phyloP scores from a whole-genome alignment of 2,113 vertebrate species.

The Chiloscyllium plagiosum region DNA sequence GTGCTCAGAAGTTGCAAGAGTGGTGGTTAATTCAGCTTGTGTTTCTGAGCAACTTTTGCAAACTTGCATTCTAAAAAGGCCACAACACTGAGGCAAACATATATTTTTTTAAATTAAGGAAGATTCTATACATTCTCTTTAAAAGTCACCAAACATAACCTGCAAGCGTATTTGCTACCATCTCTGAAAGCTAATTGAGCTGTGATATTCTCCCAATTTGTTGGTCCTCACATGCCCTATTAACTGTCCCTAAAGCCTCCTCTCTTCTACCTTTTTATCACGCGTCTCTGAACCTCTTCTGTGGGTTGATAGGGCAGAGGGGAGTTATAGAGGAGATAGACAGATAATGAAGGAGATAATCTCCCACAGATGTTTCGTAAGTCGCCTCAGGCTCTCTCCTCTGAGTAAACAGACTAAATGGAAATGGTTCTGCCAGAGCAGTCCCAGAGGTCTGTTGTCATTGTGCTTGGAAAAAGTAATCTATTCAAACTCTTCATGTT shows the following conservation, averaged over 20 bases:
- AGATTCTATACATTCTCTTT: not conserved
- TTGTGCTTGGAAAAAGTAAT: conserved; percentile 41
- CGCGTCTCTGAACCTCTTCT: conserved; percentile 62
- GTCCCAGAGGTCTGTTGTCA: conserved; percentile 52
- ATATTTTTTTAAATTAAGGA: not conserved
- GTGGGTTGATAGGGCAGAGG: conserved; percentile 61
- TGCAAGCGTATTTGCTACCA: not conserved
- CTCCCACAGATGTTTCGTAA: conserved; percentile 71
- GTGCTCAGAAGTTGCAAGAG: not conserved
- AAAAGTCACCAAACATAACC: not conserved
- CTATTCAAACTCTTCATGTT: conserved; percentile 37
- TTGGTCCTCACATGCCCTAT: conserved; percentile 69
- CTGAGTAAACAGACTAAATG: conserved; percentile 75
- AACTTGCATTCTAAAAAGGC: not conserved
- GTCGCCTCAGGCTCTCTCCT: conserved; percentile 64
- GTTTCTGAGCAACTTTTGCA: not conserved
- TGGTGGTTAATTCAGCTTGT: not conserved
- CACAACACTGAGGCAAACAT: not conserved
- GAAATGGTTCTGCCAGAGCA: conserved; percentile 49
- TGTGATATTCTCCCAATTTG: conserved; percentile 42
- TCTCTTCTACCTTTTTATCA: conserved; percentile 72
- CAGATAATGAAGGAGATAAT: conserved; percentile 76
- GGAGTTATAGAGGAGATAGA: conserved; percentile 58
- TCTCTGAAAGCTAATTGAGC: not conserved
- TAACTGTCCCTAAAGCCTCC: conserved; percentile 77